These are phyloP conservation scores for Enteromius thamalakanensis DNA, from an alignment of 2,797 vertebrate species.

Conservation along the genomic window DNA sequence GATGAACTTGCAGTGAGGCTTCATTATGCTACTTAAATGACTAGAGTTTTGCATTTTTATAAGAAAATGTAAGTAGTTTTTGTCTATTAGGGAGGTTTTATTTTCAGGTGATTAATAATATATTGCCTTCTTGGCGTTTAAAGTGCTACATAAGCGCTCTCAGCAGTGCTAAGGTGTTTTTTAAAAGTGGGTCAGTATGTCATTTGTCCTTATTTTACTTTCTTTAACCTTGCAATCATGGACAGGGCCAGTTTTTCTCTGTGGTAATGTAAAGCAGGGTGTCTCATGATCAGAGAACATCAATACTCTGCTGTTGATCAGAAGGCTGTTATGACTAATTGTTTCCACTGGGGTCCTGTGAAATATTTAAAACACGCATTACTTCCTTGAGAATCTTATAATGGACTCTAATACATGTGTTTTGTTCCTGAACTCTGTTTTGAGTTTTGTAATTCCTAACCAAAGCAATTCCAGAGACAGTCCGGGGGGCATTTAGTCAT, in stretches of 20 bases:
- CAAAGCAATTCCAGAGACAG: not conserved
- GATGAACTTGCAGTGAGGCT: not conserved
- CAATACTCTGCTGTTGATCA: not conserved
- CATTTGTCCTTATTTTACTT: not conserved
- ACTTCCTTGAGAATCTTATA: not conserved
- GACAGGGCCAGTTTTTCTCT: not conserved
- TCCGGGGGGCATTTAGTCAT: not conserved
- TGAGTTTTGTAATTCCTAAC: not conserved
- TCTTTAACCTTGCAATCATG: not conserved
- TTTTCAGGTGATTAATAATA: not conserved
- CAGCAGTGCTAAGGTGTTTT: not conserved
- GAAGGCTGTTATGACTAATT: not conserved
- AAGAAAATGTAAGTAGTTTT: not conserved
- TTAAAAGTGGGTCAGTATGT: conserved; percentile 16
- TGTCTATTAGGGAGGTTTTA: not conserved
- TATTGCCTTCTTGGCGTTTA: not conserved
- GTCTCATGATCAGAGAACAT: not conserved
- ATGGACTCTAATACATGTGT: not conserved
- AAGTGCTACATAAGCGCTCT: not conserved
- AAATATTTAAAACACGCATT: not conserved
- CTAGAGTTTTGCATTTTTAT: not conserved
- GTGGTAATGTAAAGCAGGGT: not conserved
- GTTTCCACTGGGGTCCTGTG: not conserved
- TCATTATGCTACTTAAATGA: not conserved
- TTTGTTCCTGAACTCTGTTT: not conserved